Conservation (phyloP, 2,797 vertebrate genomes). For the Bovichtus variegatus region DNA sequence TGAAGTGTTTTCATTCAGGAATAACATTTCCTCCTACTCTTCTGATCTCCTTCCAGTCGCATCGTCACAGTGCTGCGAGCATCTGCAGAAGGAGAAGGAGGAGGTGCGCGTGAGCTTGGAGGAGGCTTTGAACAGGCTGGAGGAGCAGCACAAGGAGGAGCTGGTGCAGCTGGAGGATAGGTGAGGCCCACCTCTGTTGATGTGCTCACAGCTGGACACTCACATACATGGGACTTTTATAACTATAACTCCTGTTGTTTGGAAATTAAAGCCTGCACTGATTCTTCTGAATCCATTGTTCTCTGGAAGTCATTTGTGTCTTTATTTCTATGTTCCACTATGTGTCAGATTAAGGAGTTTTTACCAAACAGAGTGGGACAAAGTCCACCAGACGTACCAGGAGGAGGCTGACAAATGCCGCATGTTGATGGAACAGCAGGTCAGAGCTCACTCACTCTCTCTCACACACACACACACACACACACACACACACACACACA, state of each 20-base stretch:
- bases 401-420: slow-evolving; percentile 93
- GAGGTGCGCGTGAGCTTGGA: slow-evolving; percentile 87
- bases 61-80: slow-evolving; percentile 87
- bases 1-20: not conserved
- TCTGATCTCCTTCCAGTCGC: slow-evolving; percentile 73
- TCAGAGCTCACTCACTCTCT: slow-evolving; percentile 56
- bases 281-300: too few relatives aligned
- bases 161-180: slow-evolving; percentile 89
- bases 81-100: slow-evolving; percentile 89
- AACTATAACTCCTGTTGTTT: not conserved
- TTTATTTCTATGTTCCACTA: not conserved
- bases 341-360: slow-evolving; percentile 86
- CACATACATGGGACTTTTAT: not conserved
- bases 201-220: not conserved
- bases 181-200: slow-evolving; percentile 33
- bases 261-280: not conserved
- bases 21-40: not conserved
- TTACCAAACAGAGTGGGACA: slow-evolving; percentile 93
- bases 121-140: slow-evolving; percentile 86
- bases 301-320: not conserved
- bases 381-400: slow-evolving; percentile 91
- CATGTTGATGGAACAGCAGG: slow-evolving; percentile 91
- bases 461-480: slow-evolving; percentile 1
- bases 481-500: not conserved
- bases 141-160: slow-evolving; percentile 90